These are phyloP conservation scores for Eretmodus cyanostictus DNA, from an alignment of 2,113 vertebrate genomes.

Conservation along the genomic window DNA sequence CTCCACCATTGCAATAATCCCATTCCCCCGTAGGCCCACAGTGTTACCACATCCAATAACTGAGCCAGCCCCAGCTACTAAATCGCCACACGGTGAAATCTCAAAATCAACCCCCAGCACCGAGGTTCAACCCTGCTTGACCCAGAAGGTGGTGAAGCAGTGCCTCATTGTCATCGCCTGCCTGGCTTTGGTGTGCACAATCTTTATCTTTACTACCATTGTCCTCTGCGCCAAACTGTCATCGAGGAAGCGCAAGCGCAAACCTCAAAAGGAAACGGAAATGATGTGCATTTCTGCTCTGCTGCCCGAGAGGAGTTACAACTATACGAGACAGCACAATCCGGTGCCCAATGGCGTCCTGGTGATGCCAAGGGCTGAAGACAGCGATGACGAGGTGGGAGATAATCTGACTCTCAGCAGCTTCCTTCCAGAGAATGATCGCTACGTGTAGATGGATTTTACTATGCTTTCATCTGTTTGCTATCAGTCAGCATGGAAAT, in stretches of 20 bases:
- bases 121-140: conserved; percentile 7
- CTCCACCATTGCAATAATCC: not conserved
- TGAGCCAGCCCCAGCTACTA: not conserved
- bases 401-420: conserved; percentile 86
- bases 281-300: conserved; percentile 87
- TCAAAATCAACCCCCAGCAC: not conserved
- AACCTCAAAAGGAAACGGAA: conserved; percentile 63
- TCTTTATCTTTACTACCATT: conserved; percentile 77
- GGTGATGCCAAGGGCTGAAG: not conserved
- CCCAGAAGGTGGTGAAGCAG: not conserved
- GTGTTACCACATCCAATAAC: not conserved
- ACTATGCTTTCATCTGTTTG: not conserved
- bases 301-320: conserved; percentile 61
- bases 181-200: conserved; percentile 72
- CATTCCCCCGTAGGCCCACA: not conserved
- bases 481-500: not conserved
- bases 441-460: not conserved
- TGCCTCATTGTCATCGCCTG: conserved; percentile 78
- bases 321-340: conserved; percentile 19
- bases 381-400: conserved; percentile 59
- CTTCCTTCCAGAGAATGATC: conserved; percentile 79
- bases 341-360: conserved; percentile 42
- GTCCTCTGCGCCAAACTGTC: conserved; percentile 76
- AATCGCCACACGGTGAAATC: not conserved
- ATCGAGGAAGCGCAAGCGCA: conserved; percentile 42